Evolutionary conservation across 2,797 vertebrate genomes (phyloP).

Genomic region (Scarus forsteni): DNA sequence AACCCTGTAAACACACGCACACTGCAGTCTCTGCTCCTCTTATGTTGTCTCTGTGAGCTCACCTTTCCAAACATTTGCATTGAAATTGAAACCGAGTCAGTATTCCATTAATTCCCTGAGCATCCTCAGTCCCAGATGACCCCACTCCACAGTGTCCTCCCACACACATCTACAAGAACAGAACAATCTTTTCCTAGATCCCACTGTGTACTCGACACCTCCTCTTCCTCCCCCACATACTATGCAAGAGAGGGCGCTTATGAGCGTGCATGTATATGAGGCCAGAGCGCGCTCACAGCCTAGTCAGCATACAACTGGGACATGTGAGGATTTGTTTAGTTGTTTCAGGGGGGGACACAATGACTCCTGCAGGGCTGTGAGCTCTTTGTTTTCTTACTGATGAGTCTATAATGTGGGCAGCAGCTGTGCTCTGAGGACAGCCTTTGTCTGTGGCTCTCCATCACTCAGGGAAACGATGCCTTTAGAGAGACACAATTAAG

Average conservation of each 20-base stretch:
- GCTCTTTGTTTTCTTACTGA: slow-evolving; percentile 52
- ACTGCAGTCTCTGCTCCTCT: slow-evolving; percentile 26
- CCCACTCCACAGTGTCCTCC: slow-evolving; percentile 72
- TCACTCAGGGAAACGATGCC: slow-evolving; percentile 29
- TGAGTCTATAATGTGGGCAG: slow-evolving; percentile 59
- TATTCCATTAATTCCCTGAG: slow-evolving; percentile 80
- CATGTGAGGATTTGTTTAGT: slow-evolving; percentile 43
- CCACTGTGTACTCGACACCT: slow-evolving; percentile 62
- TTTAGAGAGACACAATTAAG: slow-evolving; percentile 41
- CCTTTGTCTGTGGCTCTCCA: slow-evolving; percentile 33
- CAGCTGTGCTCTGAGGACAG: slow-evolving; percentile 46
- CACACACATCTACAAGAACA: slow-evolving; percentile 72
- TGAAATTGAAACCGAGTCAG: slow-evolving; percentile 80
- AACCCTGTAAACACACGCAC: slow-evolving; percentile 30
- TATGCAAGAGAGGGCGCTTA: slow-evolving; percentile 48
- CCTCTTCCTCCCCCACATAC: slow-evolving; percentile 65
- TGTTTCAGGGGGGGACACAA: slow-evolving; percentile 35
- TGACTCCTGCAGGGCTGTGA: slow-evolving; percentile 44
- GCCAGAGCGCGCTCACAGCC: slow-evolving; percentile 12
- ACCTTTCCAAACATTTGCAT: slow-evolving; percentile 79
- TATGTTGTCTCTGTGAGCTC: slow-evolving; percentile 61
- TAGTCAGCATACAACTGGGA: slow-evolving; percentile 27
- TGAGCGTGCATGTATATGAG: slow-evolving; percentile 43
- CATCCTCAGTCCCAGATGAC: slow-evolving; percentile 72
- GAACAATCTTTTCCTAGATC: slow-evolving; percentile 73